These are phyloP conservation scores for Griposia aprilina DNA, from an alignment of 2,888 invertebrate species.

Conservation along the genomic window DNA sequence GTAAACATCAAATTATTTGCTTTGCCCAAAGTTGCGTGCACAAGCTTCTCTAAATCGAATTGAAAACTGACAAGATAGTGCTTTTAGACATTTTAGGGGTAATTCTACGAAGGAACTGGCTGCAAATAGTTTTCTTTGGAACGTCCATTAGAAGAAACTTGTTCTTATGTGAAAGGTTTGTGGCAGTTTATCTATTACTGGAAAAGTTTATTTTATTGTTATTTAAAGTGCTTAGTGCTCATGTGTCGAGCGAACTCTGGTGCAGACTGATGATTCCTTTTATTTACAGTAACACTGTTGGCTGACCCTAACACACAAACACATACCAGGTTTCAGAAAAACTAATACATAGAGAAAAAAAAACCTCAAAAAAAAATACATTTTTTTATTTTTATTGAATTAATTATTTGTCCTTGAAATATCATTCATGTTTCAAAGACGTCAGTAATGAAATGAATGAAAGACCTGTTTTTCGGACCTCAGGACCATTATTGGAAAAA, in stretches of 20 bases:
- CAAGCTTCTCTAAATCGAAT: conserved; percentile 42
- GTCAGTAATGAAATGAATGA: not conserved
- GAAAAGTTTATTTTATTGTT: not conserved
- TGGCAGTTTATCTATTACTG: conserved; percentile 10
- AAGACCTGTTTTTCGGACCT: not conserved
- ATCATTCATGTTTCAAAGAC: not conserved
- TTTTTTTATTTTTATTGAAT: too few relatives aligned
- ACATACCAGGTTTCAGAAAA: not conserved
- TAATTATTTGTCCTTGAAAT: too few relatives aligned
- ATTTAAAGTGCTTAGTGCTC: not conserved
- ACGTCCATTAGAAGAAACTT: conserved; percentile 32
- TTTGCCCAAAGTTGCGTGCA: conserved; percentile 42
- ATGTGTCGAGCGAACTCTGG: not conserved
- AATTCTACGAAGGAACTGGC: conserved; percentile 25
- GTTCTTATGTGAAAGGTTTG: conserved; percentile 22
- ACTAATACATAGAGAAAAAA: not conserved
- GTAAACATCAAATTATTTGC: conserved; percentile 41
- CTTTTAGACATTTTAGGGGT: conserved; percentile 57
- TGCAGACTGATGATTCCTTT: not conserved
- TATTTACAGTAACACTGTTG: not conserved
- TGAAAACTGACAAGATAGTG: conserved; percentile 52
- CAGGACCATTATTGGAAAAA: not conserved
- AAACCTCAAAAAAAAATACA: too few relatives aligned
- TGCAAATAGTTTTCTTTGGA: conserved; percentile 30
- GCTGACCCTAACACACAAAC: not conserved